Evolutionary conservation across 2,888 invertebrate species (phyloP).

Genomic region (Dynastes hyllus): DNA sequence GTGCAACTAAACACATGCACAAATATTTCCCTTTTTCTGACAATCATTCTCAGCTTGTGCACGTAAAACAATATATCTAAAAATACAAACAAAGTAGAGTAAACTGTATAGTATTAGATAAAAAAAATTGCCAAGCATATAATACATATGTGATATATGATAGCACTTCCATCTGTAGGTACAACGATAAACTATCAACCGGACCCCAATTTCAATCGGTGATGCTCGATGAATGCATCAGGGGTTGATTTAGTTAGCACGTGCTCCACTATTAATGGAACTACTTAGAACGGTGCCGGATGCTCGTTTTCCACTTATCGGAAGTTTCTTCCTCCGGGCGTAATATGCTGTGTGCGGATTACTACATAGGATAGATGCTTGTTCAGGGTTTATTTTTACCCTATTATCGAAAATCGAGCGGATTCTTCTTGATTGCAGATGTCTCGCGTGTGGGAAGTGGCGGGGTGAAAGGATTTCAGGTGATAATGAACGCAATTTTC

Average conservation of each 20-base stretch:
- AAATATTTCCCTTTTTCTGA: too few relatives aligned
- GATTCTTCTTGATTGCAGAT: slow-evolving; percentile 12
- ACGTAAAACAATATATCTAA: too few relatives aligned
- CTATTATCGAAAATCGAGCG: slow-evolving; percentile 31
- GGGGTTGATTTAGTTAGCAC: slow-evolving; percentile 44
- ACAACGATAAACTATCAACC: too few relatives aligned
- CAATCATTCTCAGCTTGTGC: too few relatives aligned
- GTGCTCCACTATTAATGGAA: slow-evolving; percentile 57
- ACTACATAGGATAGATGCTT: slow-evolving; percentile 54
- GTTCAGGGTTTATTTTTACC: slow-evolving; percentile 44
- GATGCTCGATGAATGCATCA: slow-evolving; percentile 18
- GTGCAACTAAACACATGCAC: too few relatives aligned
- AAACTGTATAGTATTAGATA: too few relatives aligned
- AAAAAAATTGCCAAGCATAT: too few relatives aligned
- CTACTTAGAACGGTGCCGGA: slow-evolving; percentile 55
- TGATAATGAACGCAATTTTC: slow-evolving; percentile 5
- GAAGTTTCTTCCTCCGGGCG: slow-evolving; percentile 39
- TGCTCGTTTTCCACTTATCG: slow-evolving; percentile 50
- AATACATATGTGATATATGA: too few relatives aligned
- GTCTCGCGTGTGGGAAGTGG: slow-evolving; percentile 7
- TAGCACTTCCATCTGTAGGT: too few relatives aligned
- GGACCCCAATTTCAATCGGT: neutral
- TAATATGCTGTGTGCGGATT: slow-evolving; percentile 52
- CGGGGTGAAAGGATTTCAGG: neutral
- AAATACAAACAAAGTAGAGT: too few relatives aligned